Base-by-base conservation (phyloP, 1,140 invertebrate species). In the Maconellicoccus hirsutus region DNA sequence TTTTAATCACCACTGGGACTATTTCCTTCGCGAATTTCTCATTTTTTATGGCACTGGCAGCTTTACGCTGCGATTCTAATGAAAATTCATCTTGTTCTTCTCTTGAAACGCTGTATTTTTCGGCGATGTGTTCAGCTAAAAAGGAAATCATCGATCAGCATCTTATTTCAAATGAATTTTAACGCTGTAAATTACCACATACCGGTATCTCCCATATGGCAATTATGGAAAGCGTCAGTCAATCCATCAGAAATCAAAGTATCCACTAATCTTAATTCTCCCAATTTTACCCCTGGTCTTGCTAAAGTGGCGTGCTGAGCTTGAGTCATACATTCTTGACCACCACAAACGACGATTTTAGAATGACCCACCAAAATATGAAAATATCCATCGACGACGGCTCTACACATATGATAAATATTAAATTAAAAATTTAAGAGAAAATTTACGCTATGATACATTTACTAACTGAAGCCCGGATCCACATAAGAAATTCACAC, bases 121-220 rank as follows among this genome's bases (percentile, higher is more conserved):
- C 86, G 0, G 87, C 87, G 39, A 94, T 79, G 81, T 93, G 92
- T 80, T 94, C 92, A 74, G 89, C 88, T 86, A 72, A 39, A 72
- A 38, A 70, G 71, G 63, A 71, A n/a, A n/a, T n/a, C n/a, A n/a
- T n/a, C n/a, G n/a, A 61, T 39, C 59, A 19, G 22, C 61, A 10
- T n/a, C n/a, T n/a, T n/a, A n/a, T n/a, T n/a, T n/a, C n/a, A n/a
- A n/a, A n/a, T n/a, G n/a, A n/a, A n/a, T n/a, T n/a, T n/a, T 10
- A 10, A 42, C n/a, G 39, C n/a, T n/a, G n/a, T n/a, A n/a, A 33
- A 33, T 12, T 33, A 29, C 2, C 3, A 73, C 25, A 71, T 80
- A 90, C 89, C 89, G 75, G 92, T 95, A 61, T 90, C 80, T 71
- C 91, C 92, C 92, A 95, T 94, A 75, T 91, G 90, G 73, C 89